phyloP scores from a whole-genome alignment of 2,113 vertebrate genomes.

The Pterophyllum scalare region DNA sequence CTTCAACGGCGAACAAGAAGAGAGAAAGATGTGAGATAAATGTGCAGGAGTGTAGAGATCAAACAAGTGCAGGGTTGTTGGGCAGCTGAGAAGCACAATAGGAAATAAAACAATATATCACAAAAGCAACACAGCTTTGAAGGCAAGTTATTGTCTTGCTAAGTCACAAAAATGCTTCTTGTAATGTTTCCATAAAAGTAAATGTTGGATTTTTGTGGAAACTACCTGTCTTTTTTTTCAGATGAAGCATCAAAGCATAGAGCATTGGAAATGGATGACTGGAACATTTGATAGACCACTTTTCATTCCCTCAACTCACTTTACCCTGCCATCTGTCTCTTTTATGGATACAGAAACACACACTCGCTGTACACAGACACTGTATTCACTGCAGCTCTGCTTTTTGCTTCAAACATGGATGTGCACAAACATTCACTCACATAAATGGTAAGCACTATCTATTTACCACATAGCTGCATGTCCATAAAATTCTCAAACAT shows the following conservation, averaged over 20 bases:
- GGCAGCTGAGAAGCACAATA: conserved; percentile 22
- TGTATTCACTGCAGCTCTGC: conserved; percentile 10
- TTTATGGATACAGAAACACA: conserved; percentile 40
- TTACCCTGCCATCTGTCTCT: conserved; percentile 49
- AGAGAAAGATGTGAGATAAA: conserved; percentile 23
- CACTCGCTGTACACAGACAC: not conserved
- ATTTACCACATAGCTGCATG: conserved; percentile 11
- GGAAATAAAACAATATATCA: conserved; percentile 58
- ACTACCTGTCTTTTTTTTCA: conserved; percentile 2
- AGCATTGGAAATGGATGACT: conserved; percentile 49
- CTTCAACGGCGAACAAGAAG: conserved; percentile 26
- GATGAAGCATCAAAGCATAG: conserved; percentile 29
- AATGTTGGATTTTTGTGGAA: conserved; percentile 41
- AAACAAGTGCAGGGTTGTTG: conserved; percentile 44
- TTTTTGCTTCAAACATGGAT: conserved; percentile 13
- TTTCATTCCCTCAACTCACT: conserved; percentile 46
- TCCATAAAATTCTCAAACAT: not conserved
- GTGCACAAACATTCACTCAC: not conserved
- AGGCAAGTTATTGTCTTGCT: conserved; percentile 28
- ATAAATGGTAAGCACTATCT: not conserved
- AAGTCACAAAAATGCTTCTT: conserved; percentile 29
- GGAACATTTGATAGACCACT: conserved; percentile 51
- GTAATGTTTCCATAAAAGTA: conserved; percentile 43
- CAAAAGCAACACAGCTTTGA: conserved; percentile 8
- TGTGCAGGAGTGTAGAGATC: conserved; percentile 35